Evolutionary conservation across 1,140 invertebrate species (phyloP).

Genomic region (Ditylenchus dipsaci): DNA sequence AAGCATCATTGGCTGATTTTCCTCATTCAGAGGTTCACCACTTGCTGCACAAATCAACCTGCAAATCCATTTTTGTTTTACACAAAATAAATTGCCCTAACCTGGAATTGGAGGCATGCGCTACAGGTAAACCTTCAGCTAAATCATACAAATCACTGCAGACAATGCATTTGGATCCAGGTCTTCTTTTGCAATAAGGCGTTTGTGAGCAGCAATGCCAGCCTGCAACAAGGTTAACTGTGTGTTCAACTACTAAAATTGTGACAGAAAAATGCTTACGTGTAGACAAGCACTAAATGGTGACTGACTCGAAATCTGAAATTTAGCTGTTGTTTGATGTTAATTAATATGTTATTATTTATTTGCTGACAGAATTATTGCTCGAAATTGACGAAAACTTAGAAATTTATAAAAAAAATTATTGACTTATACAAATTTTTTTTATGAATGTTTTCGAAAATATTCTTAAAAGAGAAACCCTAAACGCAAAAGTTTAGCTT

Average conservation of each 20-base stretch:
- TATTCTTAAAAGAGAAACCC: too few species aligned
- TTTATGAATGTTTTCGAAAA: too few species aligned
- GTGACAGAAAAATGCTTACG: too few species aligned
- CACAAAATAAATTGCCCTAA: neutral
- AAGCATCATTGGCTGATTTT: slow-evolving; percentile 95
- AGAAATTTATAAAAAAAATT: too few species aligned
- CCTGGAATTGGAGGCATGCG: slow-evolving; percentile 73
- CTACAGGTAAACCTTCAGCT: slow-evolving; percentile 79
- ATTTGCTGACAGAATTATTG: too few species aligned
- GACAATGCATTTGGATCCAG: slow-evolving; percentile 73
- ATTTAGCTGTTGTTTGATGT: too few species aligned
- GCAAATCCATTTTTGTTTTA: slow-evolving; percentile 64
- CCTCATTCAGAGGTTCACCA: slow-evolving; percentile 86
- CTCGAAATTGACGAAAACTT: too few species aligned
- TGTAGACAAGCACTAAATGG: slow-evolving; percentile 81
- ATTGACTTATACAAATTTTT: too few species aligned
- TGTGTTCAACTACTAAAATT: too few species aligned
- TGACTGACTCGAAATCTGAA: slow-evolving; percentile 76
- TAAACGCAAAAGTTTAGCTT: too few species aligned
- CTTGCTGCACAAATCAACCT: slow-evolving; percentile 84
- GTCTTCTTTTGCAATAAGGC: slow-evolving; percentile 36
- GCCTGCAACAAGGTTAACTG: too few species aligned
- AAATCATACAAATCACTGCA: slow-evolving; percentile 82
- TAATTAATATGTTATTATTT: too few species aligned
- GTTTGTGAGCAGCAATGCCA: slow-evolving; percentile 45